Percentiles rank a stretch among this genome's conserved stretches.
phyloP scores from a whole-genome alignment of 2,888 invertebrate genomes.

The Nemotelus nigrinus region DNA sequence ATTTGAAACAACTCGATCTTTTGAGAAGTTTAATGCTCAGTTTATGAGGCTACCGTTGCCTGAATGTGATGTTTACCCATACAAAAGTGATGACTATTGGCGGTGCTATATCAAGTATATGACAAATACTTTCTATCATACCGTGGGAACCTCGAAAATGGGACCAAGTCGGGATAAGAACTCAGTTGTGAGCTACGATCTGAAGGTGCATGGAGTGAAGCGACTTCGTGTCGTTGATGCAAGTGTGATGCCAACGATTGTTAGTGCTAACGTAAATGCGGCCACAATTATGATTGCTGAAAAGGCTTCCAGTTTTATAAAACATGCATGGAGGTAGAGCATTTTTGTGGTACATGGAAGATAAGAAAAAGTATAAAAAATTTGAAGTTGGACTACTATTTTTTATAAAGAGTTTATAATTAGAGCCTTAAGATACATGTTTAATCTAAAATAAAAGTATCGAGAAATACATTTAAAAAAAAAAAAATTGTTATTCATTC shows the following conservation, averaged over 20 bases:
- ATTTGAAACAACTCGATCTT: conserved; percentile 46
- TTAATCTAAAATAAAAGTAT: too few species aligned
- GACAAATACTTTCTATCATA: conserved; percentile 72
- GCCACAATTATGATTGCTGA: conserved; percentile 89
- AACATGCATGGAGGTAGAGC: conserved; percentile 55
- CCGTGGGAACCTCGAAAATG: conserved; percentile 77
- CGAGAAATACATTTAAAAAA: too few species aligned
- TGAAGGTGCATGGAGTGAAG: conserved; percentile 69
- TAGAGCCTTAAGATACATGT: too few species aligned
- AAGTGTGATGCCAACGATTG: conserved; percentile 82
- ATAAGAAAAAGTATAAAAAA: background rate
- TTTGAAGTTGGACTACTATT: too few species aligned
- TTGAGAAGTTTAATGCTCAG: conserved; percentile 40
- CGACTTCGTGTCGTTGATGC: conserved; percentile 84
- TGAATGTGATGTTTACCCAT: conserved; percentile 51
- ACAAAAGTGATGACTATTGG: conserved; percentile 67
- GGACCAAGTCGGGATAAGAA: conserved; percentile 65
- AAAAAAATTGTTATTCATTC: too few species aligned
- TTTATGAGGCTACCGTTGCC: conserved; percentile 52
- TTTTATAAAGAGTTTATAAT: too few species aligned
- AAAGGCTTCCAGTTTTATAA: conserved; percentile 73
- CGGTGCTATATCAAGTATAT: conserved; percentile 69
- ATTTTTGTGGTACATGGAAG: background rate
- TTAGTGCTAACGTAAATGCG: conserved; percentile 83
- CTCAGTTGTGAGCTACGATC: conserved; percentile 67